Evolutionary conservation across 2,888 invertebrate species (phyloP), one percentile per base, ranked within the genome.

Genomic region (Orthonychiurus folsomi): DNA sequence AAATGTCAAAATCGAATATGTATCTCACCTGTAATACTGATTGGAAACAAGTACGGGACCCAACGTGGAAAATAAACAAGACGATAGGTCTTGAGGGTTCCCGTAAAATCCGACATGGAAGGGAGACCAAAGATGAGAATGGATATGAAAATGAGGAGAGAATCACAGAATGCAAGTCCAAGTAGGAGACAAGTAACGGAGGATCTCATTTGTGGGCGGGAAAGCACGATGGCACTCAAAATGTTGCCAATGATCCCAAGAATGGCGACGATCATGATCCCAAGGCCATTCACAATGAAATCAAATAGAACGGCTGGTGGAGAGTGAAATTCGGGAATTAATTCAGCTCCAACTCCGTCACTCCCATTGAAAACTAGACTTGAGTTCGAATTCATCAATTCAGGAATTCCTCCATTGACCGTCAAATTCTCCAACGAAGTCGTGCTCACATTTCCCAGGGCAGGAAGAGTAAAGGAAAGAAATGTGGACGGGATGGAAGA

Each of bases 181-280:
- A 93, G 89, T 65, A 97, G 83, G 75, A 95, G 84, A 78, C 93
- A 91, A 79, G 95, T 95, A 76, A 95, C 92, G 75, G 94, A 93
- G 64, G 93, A 93, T 74, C 90, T 85, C 95, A 96, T 95, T 78
- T 94, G 89, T 25, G 93, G 93, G 61, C 93, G 84, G 63, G 91
- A 89, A 59, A 94, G 81, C 73, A 94, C 93, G 66, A 93, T 85
- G 82, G 92, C 89, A 50, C 93, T 87, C 62, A 95, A 86, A 63
- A 89, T 83, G 79, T 94, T 95, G 69, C 94, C 95, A 54, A 92
- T 81, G 66, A 94, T 84, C 3, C 94, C 95, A 21, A 73, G 54
- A 27, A 68, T 67, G 28, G 73, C 89, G 73, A 93, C 84, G 56
- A 84, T 78, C 77, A 90, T 91, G 63, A 92, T 81, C 70, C 91